phyloP scores from a whole-genome alignment of 1,140 invertebrate species.

The Rhagoletis zephyria region DNA sequence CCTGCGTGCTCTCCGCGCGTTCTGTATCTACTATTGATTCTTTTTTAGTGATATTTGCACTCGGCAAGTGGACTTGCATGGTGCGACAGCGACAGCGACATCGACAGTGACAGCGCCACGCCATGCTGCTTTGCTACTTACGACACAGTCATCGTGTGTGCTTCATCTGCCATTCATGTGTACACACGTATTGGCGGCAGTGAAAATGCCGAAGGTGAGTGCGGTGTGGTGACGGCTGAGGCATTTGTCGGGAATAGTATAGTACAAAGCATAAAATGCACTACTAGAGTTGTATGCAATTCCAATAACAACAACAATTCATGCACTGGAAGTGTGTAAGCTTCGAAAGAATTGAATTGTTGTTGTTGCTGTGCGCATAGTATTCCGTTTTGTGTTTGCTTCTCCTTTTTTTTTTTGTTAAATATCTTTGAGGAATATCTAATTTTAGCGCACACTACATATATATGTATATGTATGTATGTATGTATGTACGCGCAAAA shows the following conservation, averaged over 20 bases:
- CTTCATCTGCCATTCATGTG: constrained; percentile 48
- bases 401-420: background rate
- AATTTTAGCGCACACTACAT: constrained; percentile 35
- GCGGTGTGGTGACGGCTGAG: background rate
- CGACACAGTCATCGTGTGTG: background rate
- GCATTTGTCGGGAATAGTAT: background rate
- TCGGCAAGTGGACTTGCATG: background rate
- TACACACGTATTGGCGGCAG: background rate
- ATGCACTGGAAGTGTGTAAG: constrained; percentile 17
- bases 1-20: background rate
- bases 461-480: too few species aligned
- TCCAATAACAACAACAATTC: background rate
- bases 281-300: constrained; percentile 22
- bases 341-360: constrained; percentile 10
- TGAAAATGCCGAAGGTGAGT: background rate
- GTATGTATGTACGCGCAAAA: background rate
- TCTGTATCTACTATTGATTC: constrained; percentile 50
- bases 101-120: background rate
- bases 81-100: background rate
- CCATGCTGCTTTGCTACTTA: background rate
- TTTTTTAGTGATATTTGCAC: constrained; percentile 36
- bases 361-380: background rate
- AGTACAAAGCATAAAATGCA: constrained; percentile 14
- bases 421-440: constrained; percentile 20
- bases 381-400: background rate